These are phyloP conservation scores for Ditylenchus weischeri DNA, from an alignment of 2,888 invertebrate genomes.

Conservation along the genomic window DNA sequence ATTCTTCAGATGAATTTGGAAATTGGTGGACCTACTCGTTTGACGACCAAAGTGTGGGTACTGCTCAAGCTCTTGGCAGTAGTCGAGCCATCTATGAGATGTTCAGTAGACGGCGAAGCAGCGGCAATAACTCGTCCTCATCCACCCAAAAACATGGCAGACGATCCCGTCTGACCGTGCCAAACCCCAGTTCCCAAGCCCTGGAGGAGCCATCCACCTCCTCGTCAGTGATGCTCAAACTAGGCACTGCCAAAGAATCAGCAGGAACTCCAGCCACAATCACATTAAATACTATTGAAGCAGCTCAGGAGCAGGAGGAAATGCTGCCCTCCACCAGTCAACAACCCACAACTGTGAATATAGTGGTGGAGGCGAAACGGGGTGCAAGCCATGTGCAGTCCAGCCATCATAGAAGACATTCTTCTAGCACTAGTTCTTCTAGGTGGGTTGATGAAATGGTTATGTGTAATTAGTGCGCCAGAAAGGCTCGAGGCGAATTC, in stretches of 20 bases:
- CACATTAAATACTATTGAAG: too few relatives aligned
- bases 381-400: background rate
- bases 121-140: background rate
- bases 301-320: too few relatives aligned
- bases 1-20: conserved; percentile 56
- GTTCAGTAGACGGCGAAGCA: conserved; percentile 22
- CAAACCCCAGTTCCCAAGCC: background rate
- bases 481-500: too few relatives aligned
- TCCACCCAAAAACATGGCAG: background rate
- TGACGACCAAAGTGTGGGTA: conserved; percentile 70
- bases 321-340: background rate
- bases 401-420: background rate
- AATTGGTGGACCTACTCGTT: conserved; percentile 84
- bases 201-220: background rate
- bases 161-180: background rate
- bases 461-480: too few relatives aligned
- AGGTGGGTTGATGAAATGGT: too few relatives aligned
- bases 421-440: conserved; percentile 6
- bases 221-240: background rate
- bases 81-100: conserved; percentile 36
- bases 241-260: too few relatives aligned
- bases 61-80: conserved; percentile 53
- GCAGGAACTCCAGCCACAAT: too few relatives aligned
- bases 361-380: background rate
- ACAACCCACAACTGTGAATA: conserved; percentile 2